Percentiles rank a stretch among this genome's conserved stretches.
phyloP scores from a whole-genome alignment of 2,797 vertebrate genomes.

The Tadarida brasiliensis region DNA sequence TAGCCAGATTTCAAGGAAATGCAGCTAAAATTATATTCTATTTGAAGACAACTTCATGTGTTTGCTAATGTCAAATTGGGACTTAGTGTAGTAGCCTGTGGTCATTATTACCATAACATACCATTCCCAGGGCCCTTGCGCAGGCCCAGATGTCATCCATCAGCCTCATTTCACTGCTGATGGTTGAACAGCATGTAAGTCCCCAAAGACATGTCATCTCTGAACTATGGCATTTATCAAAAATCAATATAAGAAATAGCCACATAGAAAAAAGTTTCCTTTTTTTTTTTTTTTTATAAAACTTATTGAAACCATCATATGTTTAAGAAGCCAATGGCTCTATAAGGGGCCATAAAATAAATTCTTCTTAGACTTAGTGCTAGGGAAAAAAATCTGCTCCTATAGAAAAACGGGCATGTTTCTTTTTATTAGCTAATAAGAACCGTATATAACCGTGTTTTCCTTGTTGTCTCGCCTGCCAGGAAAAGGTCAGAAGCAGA shows the following conservation, averaged over 20 bases:
- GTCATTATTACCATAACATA: background rate
- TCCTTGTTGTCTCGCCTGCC: slow-evolving; percentile 67
- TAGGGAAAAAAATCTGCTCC: slow-evolving; percentile 50
- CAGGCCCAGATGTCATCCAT: slow-evolving; percentile 18
- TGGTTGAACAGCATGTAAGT: slow-evolving; percentile 4
- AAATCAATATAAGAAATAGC: slow-evolving; percentile 71
- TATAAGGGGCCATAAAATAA: slow-evolving; percentile 72
- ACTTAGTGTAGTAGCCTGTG: slow-evolving; percentile 14
- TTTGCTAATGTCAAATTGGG: slow-evolving; percentile 47
- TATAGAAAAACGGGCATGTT: slow-evolving; percentile 67
- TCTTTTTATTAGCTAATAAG: slow-evolving; percentile 80
- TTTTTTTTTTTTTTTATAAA: slow-evolving; percentile 50
- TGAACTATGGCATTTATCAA: slow-evolving; percentile 66
- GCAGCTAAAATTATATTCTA: background rate
- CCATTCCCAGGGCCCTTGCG: background rate
- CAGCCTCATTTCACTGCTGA: slow-evolving; percentile 57
- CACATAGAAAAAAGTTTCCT: slow-evolving; percentile 39
- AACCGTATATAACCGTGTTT: slow-evolving; percentile 69
- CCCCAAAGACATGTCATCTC: slow-evolving; percentile 58
- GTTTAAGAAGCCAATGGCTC: slow-evolving; percentile 67
- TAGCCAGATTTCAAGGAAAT: slow-evolving; percentile 40
- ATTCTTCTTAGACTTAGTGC: slow-evolving; percentile 68
- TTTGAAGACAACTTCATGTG: slow-evolving; percentile 20
- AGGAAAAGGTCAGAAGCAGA: slow-evolving; percentile 72
- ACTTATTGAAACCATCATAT: slow-evolving; percentile 73